These are phyloP conservation scores for Rhamphomyia laevipes DNA, from an alignment of 2,888 invertebrate species.

Conservation along the genomic window DNA sequence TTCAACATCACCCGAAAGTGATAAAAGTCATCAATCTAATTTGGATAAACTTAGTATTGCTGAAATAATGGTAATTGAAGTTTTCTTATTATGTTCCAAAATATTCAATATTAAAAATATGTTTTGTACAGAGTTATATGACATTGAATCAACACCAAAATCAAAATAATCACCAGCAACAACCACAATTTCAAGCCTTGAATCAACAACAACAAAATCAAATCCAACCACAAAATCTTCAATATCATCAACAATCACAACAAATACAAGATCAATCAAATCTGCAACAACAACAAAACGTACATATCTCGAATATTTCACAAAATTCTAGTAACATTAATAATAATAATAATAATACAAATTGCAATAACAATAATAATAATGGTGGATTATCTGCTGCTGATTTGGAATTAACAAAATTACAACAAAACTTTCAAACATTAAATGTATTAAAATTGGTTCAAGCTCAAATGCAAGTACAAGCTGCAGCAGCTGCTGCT, in stretches of 20 bases:
- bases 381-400: slow-evolving; percentile 16
- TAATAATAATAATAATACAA: not conserved
- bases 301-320: slow-evolving; percentile 7
- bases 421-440: slow-evolving; percentile 32
- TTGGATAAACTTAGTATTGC: slow-evolving; percentile 27
- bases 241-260: slow-evolving; percentile 14
- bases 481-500: slow-evolving; percentile 24
- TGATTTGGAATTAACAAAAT: slow-evolving; percentile 31
- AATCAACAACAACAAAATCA: slow-evolving; percentile 18
- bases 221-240: slow-evolving; percentile 14
- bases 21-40: slow-evolving; percentile 33
- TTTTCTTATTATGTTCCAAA: not conserved
- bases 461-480: slow-evolving; percentile 26
- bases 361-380: not conserved
- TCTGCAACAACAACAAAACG: slow-evolving; percentile 9
- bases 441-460: slow-evolving; percentile 31
- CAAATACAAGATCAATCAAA: slow-evolving; percentile 5
- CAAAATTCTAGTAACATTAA: not conserved
- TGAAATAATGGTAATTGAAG: slow-evolving; percentile 31
- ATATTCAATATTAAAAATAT: not conserved
- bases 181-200: slow-evolving; percentile 17
- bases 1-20: slow-evolving; percentile 35
- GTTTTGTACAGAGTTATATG: slow-evolving; percentile 25
- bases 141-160: slow-evolving; percentile 20
- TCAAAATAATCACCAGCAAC: slow-evolving; percentile 23